Base-by-base conservation (phyloP, 1,140 invertebrate species). In the Octopus sinensis region DNA sequence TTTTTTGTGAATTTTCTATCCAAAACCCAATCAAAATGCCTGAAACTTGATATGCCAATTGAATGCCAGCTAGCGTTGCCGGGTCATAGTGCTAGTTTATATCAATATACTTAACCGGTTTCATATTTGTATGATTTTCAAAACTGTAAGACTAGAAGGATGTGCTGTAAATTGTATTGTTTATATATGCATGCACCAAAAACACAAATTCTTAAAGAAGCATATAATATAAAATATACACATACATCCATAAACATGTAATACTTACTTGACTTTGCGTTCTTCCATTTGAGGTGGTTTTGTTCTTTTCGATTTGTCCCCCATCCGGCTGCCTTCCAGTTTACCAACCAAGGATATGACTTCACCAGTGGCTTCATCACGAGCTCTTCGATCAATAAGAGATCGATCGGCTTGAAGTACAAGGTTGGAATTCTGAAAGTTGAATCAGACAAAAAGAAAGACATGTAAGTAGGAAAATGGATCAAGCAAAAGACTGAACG, bases 281-380 rank as follows among this genome's bases (percentile, higher is more conserved):
- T 98, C 96, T 89, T 97, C 96, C 80, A 90, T 91, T 80, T 88
- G 88, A 82, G 91, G 90, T 71, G 90, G 89, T 85, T 89, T 96
- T 94, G 83, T 95, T 94, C 68, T 87, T 82, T 87, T 78, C 95
- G 97, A 90, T 95, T 96, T 23, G 91, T 99, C 98, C 3, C 98
- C 98, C 98, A 99, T 99, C 83, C 94, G 93, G 0, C 96, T 97
- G 9, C 96, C 96, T n/a, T 93, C 93, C 13, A 99, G 91, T 89
- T 98, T 97, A 0, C 97, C 97, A 51, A 95, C 94, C 84, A 99
- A 93, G 77, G 98, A 96, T 90, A 98, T 94, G 86, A 99, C 98
- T 92, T 99, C 98, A 73, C 98, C 98, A 0, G 98, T 99, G 4
- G 98, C 96, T 92, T 99, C 98, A 98, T 99, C 98, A 89, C 97